A percentile compares a stretch with the other conserved stretches of the same genome.
phyloP scores from a whole-genome alignment of 2,797 vertebrate genomes.

The Mormyrus hasselquistii region DNA sequence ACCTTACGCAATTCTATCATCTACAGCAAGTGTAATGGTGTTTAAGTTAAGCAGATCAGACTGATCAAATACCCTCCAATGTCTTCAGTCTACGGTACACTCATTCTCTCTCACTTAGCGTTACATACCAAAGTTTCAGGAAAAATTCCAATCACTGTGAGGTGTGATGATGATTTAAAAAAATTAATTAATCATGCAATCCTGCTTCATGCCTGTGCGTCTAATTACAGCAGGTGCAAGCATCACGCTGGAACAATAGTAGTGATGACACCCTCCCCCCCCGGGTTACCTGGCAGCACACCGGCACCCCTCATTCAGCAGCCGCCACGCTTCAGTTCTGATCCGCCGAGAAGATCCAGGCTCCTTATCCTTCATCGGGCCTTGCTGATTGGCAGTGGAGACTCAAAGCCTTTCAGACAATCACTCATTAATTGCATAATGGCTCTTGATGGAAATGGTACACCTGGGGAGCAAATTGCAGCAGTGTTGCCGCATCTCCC shows the following conservation, averaged over 20 bases:
- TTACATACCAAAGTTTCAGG: background rate
- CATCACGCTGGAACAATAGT: background rate
- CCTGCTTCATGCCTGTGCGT: background rate
- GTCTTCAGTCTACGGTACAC: background rate
- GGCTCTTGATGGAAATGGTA: background rate
- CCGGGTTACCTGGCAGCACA: background rate
- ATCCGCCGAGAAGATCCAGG: background rate
- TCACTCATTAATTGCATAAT: constrained; percentile 7
- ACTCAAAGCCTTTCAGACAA: background rate
- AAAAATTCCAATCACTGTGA: background rate
- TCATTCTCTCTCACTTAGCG: background rate
- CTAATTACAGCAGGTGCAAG: background rate
- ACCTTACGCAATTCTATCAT: background rate
- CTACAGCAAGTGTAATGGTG: background rate
- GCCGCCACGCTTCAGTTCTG: background rate
- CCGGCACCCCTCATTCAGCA: background rate
- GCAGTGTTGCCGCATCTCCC: background rate
- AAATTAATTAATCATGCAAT: background rate
- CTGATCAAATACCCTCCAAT: background rate
- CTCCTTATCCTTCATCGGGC: background rate
- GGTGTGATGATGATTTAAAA: background rate
- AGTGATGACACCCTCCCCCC: background rate
- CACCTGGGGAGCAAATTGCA: background rate
- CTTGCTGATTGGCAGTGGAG: background rate
- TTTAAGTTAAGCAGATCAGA: background rate